These are phyloP conservation scores for Pristionchus mayeri DNA, from an alignment of 2,888 invertebrate species.

Conservation along the genomic window DNA sequence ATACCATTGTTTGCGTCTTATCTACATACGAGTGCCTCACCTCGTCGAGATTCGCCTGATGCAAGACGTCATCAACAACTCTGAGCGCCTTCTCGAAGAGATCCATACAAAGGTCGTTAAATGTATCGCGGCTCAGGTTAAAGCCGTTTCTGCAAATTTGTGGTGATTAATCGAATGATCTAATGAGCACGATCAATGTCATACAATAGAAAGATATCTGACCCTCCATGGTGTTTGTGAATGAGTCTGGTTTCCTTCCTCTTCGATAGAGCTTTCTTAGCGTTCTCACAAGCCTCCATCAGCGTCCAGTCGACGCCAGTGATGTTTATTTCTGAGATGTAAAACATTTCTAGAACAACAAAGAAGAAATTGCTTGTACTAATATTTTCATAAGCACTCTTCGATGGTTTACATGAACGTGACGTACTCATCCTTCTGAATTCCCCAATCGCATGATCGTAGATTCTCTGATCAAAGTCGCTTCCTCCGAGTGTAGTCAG, in stretches of 20 bases:
- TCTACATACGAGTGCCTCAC: background rate
- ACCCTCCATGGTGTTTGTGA: background rate
- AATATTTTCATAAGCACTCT: no score
- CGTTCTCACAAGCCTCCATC: background rate
- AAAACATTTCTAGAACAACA: no score
- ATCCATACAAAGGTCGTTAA: constrained; percentile 15
- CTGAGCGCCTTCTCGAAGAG: background rate
- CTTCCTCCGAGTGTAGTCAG: constrained; percentile 39
- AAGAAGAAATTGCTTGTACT: no score
- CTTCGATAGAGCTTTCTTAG: background rate
- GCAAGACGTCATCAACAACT: background rate
- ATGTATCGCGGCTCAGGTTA: background rate
- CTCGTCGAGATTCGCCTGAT: background rate
- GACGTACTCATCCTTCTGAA: background rate
- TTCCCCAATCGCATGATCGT: background rate
- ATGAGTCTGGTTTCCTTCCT: background rate
- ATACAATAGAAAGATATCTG: background rate
- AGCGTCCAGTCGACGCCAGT: no score
- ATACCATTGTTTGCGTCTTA: background rate
- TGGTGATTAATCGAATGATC: no score
- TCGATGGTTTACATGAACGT: no score
- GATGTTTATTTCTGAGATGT: no score
- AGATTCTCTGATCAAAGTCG: constrained; percentile 35
- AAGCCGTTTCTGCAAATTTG: background rate
- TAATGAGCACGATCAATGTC: background rate